Evolutionary conservation across 2,888 invertebrate genomes (phyloP).

Genomic region (Caenorhabditis drosophilae): DNA sequence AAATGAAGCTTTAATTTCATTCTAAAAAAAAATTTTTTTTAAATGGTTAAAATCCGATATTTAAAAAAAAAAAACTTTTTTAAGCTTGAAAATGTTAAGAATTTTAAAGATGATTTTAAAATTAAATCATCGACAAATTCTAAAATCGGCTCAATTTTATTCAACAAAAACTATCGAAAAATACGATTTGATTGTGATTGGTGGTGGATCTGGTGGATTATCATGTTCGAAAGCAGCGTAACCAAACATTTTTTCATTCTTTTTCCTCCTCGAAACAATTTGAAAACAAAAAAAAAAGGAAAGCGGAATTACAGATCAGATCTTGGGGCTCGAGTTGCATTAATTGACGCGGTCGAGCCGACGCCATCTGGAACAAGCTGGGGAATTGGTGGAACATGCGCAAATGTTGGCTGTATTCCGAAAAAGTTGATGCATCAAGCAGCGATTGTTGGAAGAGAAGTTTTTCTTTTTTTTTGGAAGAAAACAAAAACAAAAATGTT

Average conservation of each 20-base stretch:
- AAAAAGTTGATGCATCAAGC: slow-evolving; percentile 94
- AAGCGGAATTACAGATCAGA: slow-evolving; percentile 9
- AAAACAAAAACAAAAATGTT: slow-evolving; percentile 2
- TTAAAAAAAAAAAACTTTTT: neutral
- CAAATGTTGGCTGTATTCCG: slow-evolving; percentile 91
- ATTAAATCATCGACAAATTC: neutral
- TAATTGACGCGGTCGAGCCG: slow-evolving; percentile 75
- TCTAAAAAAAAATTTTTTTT: too few species aligned
- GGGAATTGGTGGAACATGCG: slow-evolving; percentile 92
- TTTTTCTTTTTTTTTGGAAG: slow-evolving; percentile 48
- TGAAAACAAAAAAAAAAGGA: neutral
- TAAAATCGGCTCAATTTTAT: neutral
- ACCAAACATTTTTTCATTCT: too few species aligned
- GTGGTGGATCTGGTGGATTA: slow-evolving; percentile 93
- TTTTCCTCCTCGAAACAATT: too few species aligned
- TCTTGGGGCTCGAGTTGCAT: slow-evolving; percentile 74
- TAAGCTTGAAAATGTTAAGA: too few species aligned
- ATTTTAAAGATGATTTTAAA: neutral
- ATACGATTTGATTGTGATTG: slow-evolving; percentile 91
- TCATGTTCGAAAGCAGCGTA: slow-evolving; percentile 82
- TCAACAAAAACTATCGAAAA: slow-evolving; percentile 67
- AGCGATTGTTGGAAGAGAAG: slow-evolving; percentile 78
- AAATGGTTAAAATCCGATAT: neutral
- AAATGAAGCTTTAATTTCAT: slow-evolving; percentile 16
- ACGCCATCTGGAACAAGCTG: slow-evolving; percentile 82